A percentile compares a stretch with the other conserved stretches of the same genome.
Conservation (phyloP, 2,888 invertebrate species). For the Trachelus iudaicus region DNA sequence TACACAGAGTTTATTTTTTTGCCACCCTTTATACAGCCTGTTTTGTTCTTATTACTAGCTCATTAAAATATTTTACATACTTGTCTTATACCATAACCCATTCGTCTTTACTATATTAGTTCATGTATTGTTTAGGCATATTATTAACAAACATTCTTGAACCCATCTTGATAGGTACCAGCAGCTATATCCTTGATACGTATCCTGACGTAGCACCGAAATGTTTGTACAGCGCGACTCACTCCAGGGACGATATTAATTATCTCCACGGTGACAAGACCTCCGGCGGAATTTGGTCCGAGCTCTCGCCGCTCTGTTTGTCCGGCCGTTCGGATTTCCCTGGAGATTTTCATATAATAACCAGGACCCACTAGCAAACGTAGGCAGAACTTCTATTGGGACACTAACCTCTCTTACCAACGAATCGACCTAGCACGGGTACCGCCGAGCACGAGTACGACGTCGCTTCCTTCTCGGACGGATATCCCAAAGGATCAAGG, state of each 20-base stretch:
- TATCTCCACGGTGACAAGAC: constrained; percentile 4
- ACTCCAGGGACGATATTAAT: constrained; percentile 3
- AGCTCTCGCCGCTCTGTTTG: not conserved
- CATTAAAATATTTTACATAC: no score
- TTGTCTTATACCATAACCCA: no score
- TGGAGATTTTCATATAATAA: constrained; percentile 6
- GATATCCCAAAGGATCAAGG: not conserved
- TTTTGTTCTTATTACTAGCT: no score
- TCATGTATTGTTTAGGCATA: no score
- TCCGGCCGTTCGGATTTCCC: constrained; percentile 7
- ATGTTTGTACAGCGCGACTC: not conserved
- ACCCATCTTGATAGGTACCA: no score
- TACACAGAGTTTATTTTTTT: no score
- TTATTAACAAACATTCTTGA: no score
- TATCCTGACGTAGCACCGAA: not conserved
- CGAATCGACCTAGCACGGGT: not conserved
- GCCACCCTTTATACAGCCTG: no score
- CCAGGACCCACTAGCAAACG: not conserved
- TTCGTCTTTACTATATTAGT: no score
- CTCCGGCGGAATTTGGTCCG: constrained; percentile 1
- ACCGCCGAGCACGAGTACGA: not conserved
- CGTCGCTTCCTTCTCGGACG: not conserved
- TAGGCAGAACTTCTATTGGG: constrained; percentile 2
- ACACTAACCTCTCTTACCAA: no score
- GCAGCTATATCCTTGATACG: no score